Evolutionary conservation across 2,888 invertebrate species (phyloP).

Genomic region (Eristalis arbustorum): DNA sequence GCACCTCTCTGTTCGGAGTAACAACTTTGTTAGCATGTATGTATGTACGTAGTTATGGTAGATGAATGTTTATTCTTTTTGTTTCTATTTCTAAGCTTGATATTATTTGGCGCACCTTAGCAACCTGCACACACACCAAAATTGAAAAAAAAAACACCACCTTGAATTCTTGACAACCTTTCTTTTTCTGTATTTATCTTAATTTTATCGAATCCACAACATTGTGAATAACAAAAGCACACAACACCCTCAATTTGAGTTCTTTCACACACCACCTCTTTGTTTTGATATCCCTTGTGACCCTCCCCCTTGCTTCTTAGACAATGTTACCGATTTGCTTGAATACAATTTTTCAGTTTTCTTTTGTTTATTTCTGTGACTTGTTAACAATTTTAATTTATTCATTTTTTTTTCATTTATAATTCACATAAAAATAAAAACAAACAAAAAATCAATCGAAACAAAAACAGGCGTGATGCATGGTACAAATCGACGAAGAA

Average conservation of each 20-base stretch:
- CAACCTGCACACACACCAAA: conserved; percentile 7
- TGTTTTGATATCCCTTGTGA: conserved; percentile 7
- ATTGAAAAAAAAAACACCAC: background rate
- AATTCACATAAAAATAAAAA: background rate
- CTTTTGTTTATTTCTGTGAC: background rate
- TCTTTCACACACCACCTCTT: background rate
- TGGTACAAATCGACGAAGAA: conserved; percentile 76
- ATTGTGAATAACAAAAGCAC: conserved; percentile 19
- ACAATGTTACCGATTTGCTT: conserved; percentile 41
- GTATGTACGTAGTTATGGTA: background rate
- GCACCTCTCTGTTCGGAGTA: background rate
- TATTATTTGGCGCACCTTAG: conserved; percentile 10
- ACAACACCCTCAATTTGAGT: background rate
- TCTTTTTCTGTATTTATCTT: background rate
- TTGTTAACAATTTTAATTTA: background rate
- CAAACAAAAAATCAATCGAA: background rate
- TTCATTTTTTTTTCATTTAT: background rate
- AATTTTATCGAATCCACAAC: background rate
- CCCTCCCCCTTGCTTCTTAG: conserved; percentile 37
- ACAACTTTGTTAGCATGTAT: background rate
- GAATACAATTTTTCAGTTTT: background rate
- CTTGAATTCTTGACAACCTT: background rate
- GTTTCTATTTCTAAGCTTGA: background rate
- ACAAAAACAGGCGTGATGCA: conserved; percentile 82
- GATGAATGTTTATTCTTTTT: background rate